phyloP scores from a whole-genome alignment of 2,888 invertebrate genomes.

The Drosophila fulvimacula region DNA sequence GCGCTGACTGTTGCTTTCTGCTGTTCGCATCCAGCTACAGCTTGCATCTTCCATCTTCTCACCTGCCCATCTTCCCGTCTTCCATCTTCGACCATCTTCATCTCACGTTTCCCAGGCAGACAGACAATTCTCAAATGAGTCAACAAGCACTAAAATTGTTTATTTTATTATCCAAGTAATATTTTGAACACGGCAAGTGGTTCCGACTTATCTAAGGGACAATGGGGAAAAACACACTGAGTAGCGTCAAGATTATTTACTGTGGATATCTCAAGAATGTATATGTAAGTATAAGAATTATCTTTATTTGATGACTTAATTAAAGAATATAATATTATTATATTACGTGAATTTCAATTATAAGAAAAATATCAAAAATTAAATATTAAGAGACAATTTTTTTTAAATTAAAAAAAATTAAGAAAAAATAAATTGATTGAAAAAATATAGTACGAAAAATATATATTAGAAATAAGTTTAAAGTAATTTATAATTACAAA shows the following conservation, averaged over 20 bases:
- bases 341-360: background rate
- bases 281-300: no score
- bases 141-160: constrained; percentile 83
- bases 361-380: no score
- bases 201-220: constrained; percentile 8
- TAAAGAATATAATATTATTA: background rate
- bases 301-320: background rate
- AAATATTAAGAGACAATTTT: no score
- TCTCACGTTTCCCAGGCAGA: constrained; percentile 49
- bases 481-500: no score
- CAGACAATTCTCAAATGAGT: constrained; percentile 84
- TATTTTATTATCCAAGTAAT: constrained; percentile 79
- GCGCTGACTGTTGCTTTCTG: constrained; percentile 63
- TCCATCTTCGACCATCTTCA: constrained; percentile 11
- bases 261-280: background rate
- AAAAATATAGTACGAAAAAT: no score
- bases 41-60: constrained; percentile 8
- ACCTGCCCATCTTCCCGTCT: constrained; percentile 1
- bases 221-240: background rate
- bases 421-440: no score
- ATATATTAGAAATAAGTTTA: no score
- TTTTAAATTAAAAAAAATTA: no score
- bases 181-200: constrained; percentile 42
- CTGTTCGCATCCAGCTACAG: constrained; percentile 9
- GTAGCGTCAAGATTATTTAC: constrained; percentile 1